Base-by-base conservation (phyloP, 2,113 vertebrate species). In the Hippocampus mohnikei region DNA sequence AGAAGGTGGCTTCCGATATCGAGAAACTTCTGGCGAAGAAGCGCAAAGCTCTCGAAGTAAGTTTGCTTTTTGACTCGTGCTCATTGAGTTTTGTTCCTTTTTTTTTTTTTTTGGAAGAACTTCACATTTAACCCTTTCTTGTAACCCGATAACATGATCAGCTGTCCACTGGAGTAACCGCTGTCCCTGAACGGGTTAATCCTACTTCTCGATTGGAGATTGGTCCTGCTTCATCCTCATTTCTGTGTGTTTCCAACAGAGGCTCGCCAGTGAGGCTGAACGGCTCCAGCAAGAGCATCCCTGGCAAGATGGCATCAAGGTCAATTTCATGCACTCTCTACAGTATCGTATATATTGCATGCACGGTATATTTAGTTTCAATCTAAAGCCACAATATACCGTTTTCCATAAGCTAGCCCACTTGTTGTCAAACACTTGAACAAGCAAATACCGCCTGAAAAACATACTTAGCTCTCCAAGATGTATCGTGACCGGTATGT, bases 241-340 rank as follows among this genome's bases (percentile, higher is more conserved):
- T 25, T 58, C 23, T 58, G 55, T 59, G 9, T 33, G 6, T 72
- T 66, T 75, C 18, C 81, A 5, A 37, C 86, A 99, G 97, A 95
- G 93, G 79, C 85, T 99, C 72, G 95, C 96, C 42, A 93, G 91
- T 0, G 96, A 96, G 0, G 97, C 96, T 0, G 97, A 99, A 90
- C 93, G 92, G 67, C 95, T 98, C 80, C 97, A 99, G 90, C 94
- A 92, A 80, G 93, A 95, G 80, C 96, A 98, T 77, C 93, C 81
- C 62, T 99, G 97, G 97, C 95, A 98, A 84, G 97, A 99, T 82
- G 95, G 94, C 74, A 96, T 98, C 83, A 94, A 93, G 96, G 96
- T 98, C 93, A 92, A 48, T 4, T 29, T 25, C 8, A 66, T 58
- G 3, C 13, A n/a, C 33, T 44, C 11, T 6, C 58, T 50, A 13